Base-by-base conservation (phyloP, 2,888 invertebrate species). In the Zootermopsis nevadensis region DNA sequence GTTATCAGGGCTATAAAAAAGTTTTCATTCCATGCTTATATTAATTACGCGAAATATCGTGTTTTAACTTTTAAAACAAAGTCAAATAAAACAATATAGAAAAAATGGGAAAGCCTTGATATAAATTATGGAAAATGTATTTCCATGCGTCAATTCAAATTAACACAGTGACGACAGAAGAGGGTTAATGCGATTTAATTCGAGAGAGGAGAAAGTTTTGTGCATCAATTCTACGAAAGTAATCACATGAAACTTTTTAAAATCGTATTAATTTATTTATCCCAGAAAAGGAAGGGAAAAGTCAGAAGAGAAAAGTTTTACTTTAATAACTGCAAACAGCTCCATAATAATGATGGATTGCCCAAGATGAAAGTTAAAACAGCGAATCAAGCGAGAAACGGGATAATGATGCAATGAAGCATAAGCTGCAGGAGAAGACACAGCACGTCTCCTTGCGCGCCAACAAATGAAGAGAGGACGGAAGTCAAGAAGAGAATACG, bases 161-260 rank as follows among this genome's bases (percentile, higher is more conserved):
- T 60, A 10, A 4, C 60, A 60, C n/a, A 60, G 60, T 27, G 6
- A 6, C 60, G 60, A 27, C 27, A 12, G 12, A 4, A 60, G 55
- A 22, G n/a, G 6, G 60, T 27, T 60, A 60, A 60, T n/a, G n/a
- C 27, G 60, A 60, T 60, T 60, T 60, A 6, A 60, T 60, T n/a
- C 12, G 27, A 6, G 60, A 60, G 60, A 2, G n/a, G 60, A n/a
- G 27, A 60, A 60, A 60, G 60, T 60, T 60, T 60, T 12, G 60
- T 60, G 60, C 60, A n/a, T n/a, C 12, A 60, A 2, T 60, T 60
- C 27, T 12, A 60, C 60, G n/a, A 60, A 60, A 60, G 60, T 60
- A 60, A 60, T 60, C 60, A 60, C 27, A 60, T 60, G n/a, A n/a
- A 60, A 60, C 60, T 60, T 60, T 60, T 27, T 27, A 60, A 60